Conservation (phyloP, 2,113 vertebrate species). For the Neoarius graeffei region DNA sequence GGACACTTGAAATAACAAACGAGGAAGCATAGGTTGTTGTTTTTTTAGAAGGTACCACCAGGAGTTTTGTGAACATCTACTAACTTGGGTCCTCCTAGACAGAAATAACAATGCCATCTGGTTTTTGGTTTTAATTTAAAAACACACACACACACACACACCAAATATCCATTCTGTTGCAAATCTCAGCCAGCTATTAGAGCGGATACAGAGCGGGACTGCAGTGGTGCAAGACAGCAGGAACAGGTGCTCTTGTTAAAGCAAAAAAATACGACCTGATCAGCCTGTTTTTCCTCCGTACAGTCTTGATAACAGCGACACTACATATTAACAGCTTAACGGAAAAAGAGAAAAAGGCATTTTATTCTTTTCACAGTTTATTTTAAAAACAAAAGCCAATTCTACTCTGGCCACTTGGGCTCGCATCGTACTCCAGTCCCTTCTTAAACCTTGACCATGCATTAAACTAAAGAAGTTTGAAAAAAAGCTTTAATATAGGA, state of each 20-base stretch:
- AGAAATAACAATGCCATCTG: not conserved
- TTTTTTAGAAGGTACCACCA: not conserved
- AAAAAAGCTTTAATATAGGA: not conserved
- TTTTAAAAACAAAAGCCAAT: not conserved
- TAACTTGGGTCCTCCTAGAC: not conserved
- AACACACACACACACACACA: not conserved
- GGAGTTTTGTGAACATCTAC: not conserved
- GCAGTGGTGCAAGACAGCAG: not conserved
- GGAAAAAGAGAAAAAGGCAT: not conserved
- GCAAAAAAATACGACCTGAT: conserved; percentile 3
- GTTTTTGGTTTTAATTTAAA: not conserved
- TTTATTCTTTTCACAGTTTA: not conserved
- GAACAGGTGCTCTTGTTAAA: not conserved
- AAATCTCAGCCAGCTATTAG: not conserved
- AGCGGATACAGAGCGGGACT: not conserved
- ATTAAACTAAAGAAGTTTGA: not conserved
- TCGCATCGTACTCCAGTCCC: not conserved
- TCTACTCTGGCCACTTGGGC: not conserved
- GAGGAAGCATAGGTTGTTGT: not conserved
- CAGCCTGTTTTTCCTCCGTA: not conserved
- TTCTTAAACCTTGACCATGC: not conserved
- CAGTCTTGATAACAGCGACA: not conserved
- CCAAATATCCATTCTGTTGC: conserved; percentile 3
- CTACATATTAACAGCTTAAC: not conserved
- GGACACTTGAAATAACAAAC: not conserved